A percentile compares a stretch with the other conserved stretches of the same genome.
Evolutionary conservation across 1,140 invertebrate species (phyloP).

Genomic region (Drosophila sucinea): DNA sequence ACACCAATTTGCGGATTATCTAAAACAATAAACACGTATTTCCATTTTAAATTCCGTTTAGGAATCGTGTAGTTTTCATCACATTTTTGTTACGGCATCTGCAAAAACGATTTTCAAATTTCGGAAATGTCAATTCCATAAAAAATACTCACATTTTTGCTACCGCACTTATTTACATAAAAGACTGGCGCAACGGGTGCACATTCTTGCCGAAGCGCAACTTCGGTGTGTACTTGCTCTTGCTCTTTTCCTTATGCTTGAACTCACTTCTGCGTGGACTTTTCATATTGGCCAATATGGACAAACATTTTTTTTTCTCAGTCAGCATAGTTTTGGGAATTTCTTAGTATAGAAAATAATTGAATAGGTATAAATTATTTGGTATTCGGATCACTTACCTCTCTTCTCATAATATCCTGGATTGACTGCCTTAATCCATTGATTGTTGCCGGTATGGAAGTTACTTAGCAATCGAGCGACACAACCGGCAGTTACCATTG

Average conservation of each 20-base stretch:
- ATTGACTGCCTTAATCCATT: constrained; percentile 53
- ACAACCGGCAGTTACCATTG: constrained; percentile 46
- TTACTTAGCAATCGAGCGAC: constrained; percentile 46
- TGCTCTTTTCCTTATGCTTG: neutral
- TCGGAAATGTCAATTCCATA: neutral
- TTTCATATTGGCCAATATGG: neutral
- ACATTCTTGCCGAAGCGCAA: neutral
- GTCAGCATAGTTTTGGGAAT: constrained; percentile 40
- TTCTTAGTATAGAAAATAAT: constrained; percentile 10
- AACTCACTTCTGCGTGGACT: neutral
- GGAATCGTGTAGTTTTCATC: neutral
- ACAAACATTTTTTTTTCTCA: constrained; percentile 3
- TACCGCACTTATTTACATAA: neutral
- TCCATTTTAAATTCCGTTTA: neutral
- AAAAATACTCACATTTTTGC: neutral
- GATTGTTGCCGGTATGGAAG: constrained; percentile 7
- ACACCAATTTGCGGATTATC: neutral
- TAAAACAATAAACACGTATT: neutral
- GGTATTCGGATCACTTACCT: neutral
- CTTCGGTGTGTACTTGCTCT: neutral
- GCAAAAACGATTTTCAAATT: neutral
- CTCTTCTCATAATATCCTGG: constrained; percentile 49
- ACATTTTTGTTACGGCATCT: neutral
- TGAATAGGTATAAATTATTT: neutral
- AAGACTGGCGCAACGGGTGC: neutral